Evolutionary conservation across 2,113 vertebrate species (phyloP).

Genomic region (Pachyramphus minor): DNA sequence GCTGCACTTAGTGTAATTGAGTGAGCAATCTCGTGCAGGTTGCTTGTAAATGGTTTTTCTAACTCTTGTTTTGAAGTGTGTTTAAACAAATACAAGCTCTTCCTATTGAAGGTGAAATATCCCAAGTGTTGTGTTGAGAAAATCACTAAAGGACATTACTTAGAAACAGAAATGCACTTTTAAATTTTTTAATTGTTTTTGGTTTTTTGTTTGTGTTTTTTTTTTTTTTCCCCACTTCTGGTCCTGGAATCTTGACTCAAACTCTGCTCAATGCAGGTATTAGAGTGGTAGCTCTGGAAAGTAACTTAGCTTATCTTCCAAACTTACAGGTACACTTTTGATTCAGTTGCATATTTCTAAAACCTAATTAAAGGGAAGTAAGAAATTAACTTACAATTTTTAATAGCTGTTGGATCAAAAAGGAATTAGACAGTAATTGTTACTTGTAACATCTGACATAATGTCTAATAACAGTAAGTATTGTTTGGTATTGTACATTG

Average conservation of each 20-base stretch:
- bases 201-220: too few species aligned
- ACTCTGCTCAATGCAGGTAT: constrained; percentile 83
- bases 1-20: background rate
- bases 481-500: background rate
- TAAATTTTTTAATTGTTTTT: background rate
- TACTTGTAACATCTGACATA: background rate
- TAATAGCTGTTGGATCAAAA: background rate
- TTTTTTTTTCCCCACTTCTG: constrained; percentile 49
- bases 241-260: constrained; percentile 87
- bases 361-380: background rate
- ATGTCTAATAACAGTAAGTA: background rate
- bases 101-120: background rate
- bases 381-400: background rate
- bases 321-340: constrained; percentile 80
- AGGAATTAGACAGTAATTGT: background rate
- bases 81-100: background rate
- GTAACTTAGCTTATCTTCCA: constrained; percentile 75
- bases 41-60: background rate
- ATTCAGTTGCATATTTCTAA: background rate
- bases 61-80: background rate
- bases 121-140: background rate
- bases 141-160: background rate
- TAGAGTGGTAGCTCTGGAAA: constrained; percentile 86
- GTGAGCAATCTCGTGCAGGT: background rate
- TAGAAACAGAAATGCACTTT: background rate